These are phyloP conservation scores for Poecilobothrus nobilitatus DNA, from an alignment of 2,888 invertebrate genomes.

Conservation along the genomic window DNA sequence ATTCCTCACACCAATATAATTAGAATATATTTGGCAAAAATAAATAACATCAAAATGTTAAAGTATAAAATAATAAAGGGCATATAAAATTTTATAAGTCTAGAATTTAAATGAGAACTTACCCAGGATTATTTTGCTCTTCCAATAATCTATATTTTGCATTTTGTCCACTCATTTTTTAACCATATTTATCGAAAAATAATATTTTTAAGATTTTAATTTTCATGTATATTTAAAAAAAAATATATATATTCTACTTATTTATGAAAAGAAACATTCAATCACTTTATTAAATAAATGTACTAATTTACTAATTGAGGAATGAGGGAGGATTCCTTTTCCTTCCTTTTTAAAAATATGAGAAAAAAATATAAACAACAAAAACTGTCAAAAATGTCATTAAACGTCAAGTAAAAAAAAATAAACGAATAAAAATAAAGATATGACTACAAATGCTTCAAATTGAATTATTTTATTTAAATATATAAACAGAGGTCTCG, in stretches of 20 bases:
- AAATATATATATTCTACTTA: too few species aligned
- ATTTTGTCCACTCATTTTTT: conserved; percentile 20
- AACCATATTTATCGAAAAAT: neutral
- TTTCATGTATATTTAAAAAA: neutral
- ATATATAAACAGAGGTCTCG: too few species aligned
- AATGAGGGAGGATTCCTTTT: neutral
- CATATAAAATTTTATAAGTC: too few species aligned
- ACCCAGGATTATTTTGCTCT: conserved; percentile 16
- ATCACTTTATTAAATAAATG: neutral
- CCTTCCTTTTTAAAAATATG: neutral
- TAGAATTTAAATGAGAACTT: neutral
- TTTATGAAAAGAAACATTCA: neutral
- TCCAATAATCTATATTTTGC: conserved; percentile 21
- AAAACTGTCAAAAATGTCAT: neutral
- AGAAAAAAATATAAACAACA: neutral
- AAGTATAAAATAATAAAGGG: neutral
- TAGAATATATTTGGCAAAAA: neutral
- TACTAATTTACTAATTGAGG: neutral
- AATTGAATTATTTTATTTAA: too few species aligned
- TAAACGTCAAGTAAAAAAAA: too few species aligned
- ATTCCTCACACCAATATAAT: neutral
- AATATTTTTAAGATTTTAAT: neutral
- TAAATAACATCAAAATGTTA: neutral
- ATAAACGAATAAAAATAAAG: too few species aligned
- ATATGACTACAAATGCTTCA: too few species aligned